Percentiles rank a stretch among this genome's conserved stretches.
Evolutionary conservation across 2,797 vertebrate genomes (phyloP).

Genomic region (Pteropus rufus): DNA sequence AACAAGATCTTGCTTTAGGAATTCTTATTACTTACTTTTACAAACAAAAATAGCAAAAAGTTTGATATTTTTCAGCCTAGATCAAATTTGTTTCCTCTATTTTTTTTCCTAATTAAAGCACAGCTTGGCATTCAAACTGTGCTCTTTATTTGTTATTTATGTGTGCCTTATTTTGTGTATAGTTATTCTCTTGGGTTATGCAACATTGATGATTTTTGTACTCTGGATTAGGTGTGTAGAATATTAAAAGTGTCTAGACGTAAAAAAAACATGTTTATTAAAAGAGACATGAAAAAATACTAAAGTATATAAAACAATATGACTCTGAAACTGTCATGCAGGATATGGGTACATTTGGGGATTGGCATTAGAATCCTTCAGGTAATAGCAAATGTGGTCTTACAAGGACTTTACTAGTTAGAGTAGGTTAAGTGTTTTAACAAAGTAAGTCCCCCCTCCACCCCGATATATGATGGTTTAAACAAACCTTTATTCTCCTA

Average conservation of each 20-base stretch:
- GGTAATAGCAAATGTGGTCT: neutral
- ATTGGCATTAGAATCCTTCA: neutral
- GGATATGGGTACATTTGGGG: neutral
- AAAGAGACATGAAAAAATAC: neutral
- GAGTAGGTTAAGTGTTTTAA: neutral
- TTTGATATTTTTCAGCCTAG: neutral
- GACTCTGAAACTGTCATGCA: neutral
- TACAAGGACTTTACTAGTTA: neutral
- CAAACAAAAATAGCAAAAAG: neutral
- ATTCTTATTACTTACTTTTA: neutral
- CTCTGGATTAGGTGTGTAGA: neutral
- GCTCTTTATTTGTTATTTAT: neutral
- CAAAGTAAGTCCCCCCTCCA: neutral
- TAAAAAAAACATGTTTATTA: neutral
- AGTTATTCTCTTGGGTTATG: neutral
- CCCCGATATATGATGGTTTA: neutral
- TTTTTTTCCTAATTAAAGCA: constrained; percentile 6
- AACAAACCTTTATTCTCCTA: neutral
- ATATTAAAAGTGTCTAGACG: neutral
- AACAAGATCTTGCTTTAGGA: neutral
- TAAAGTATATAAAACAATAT: neutral
- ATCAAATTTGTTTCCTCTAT: neutral
- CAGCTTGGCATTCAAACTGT: neutral
- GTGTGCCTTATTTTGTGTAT: neutral
- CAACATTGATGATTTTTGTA: neutral